Conservation (phyloP, 2,888 invertebrate genomes). For the Euclidia mi region DNA sequence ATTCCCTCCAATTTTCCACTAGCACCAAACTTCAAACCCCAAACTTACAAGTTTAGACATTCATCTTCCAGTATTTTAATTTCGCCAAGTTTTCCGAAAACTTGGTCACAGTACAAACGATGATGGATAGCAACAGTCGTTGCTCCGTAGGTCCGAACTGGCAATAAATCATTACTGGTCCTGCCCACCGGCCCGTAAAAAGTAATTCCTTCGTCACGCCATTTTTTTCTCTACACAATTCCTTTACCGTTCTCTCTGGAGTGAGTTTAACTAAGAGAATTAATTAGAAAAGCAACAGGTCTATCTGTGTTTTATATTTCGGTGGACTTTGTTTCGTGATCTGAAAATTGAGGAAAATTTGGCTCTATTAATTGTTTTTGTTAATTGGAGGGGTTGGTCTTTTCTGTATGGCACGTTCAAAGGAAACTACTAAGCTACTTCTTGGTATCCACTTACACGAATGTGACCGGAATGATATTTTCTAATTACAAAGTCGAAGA, state of each 20-base stretch:
- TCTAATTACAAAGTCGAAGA: no score
- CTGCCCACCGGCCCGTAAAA: slow-evolving; percentile 64
- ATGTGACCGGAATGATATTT: no score
- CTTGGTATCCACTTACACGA: no score
- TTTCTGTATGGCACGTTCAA: slow-evolving; percentile 7
- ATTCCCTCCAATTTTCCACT: slow-evolving; percentile 1
- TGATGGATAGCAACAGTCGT: slow-evolving; percentile 72
- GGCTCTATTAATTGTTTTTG: slow-evolving; percentile 12
- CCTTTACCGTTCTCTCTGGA: slow-evolving; percentile 47
- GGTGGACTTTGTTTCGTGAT: slow-evolving; percentile 25
- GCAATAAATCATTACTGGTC: slow-evolving; percentile 74
- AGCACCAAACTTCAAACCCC: neutral
- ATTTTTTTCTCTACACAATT: slow-evolving; percentile 51
- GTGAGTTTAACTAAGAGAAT: slow-evolving; percentile 54
- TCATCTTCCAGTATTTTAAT: slow-evolving; percentile 27
- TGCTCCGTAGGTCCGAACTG: slow-evolving; percentile 64
- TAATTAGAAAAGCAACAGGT: slow-evolving; percentile 67
- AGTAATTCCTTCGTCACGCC: slow-evolving; percentile 66
- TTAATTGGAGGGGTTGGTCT: slow-evolving; percentile 3
- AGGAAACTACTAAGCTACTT: no score
- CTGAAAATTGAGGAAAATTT: slow-evolving; percentile 26
- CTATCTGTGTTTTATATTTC: slow-evolving; percentile 31
- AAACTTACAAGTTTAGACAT: slow-evolving; percentile 18
- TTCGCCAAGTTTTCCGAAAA: slow-evolving; percentile 21
- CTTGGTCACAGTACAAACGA: slow-evolving; percentile 57